phyloP scores from a whole-genome alignment of 2,113 vertebrate genomes.

The Globicephala melas region DNA sequence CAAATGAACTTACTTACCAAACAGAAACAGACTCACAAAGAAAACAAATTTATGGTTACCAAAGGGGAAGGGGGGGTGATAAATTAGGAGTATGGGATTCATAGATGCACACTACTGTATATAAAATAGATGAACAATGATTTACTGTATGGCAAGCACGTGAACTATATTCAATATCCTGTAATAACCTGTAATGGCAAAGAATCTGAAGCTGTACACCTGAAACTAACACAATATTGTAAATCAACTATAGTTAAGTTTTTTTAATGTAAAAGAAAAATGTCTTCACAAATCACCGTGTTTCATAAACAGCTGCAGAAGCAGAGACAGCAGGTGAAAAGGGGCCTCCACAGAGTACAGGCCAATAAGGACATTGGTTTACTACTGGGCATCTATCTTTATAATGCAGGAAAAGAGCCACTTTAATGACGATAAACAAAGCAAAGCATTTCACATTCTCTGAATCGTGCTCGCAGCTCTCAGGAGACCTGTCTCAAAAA shows the following conservation, averaged over 20 bases:
- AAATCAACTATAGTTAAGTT: not conserved
- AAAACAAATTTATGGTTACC: not conserved
- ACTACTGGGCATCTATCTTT: conserved; percentile 10
- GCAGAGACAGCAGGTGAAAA: not conserved
- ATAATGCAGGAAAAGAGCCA: conserved; percentile 28
- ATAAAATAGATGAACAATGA: not conserved
- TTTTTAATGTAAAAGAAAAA: not conserved
- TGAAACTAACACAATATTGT: not conserved
- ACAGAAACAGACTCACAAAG: not conserved
- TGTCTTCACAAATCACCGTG: not conserved
- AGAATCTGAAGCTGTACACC: not conserved
- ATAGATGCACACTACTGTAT: not conserved
- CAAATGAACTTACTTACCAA: not conserved
- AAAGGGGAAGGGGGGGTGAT: not conserved
- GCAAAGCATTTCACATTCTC: conserved; percentile 49
- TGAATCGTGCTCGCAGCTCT: conserved; percentile 52
- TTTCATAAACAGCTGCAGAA: not conserved
- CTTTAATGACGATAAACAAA: conserved; percentile 49
- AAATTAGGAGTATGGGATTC: not conserved
- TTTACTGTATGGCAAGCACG: not conserved
- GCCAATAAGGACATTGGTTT: not conserved
- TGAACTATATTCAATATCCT: not conserved
- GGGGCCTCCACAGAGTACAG: not conserved
- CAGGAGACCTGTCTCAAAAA: conserved; percentile 68
- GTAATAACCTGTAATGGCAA: not conserved